phyloP scores from a whole-genome alignment of 2,797 vertebrate species.

The Neosilurus hyrtlii region DNA sequence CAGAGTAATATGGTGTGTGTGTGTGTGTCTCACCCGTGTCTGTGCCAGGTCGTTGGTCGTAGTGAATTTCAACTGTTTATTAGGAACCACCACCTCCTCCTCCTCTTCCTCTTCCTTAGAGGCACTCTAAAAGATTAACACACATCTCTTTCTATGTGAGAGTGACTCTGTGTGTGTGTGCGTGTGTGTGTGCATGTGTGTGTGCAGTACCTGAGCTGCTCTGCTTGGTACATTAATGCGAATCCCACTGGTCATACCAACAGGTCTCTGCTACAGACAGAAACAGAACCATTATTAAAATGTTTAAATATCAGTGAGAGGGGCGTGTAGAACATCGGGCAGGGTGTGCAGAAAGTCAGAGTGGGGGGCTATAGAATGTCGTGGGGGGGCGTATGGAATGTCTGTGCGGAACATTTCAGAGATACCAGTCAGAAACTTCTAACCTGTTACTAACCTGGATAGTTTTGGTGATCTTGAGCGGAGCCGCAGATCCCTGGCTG shows the following conservation, averaged over 20 bases:
- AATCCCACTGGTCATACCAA: conserved; percentile 67
- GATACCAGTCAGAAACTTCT: neutral
- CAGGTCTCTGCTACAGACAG: conserved; percentile 69
- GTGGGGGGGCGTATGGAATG: neutral
- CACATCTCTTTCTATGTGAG: neutral
- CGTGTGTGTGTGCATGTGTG: neutral
- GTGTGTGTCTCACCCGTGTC: conserved; percentile 64
- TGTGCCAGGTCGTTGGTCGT: conserved; percentile 73
- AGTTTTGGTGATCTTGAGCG: conserved; percentile 94
- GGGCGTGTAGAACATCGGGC: neutral
- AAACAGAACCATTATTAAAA: neutral
- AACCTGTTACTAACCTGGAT: conserved; percentile 86
- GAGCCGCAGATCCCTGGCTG: conserved; percentile 63
- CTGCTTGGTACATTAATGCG: conserved; percentile 58
- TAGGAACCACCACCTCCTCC: conserved; percentile 60
- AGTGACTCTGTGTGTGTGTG: neutral
- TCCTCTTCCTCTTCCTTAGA: conserved; percentile 72
- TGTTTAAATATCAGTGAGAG: neutral
- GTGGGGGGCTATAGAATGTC: too few species aligned
- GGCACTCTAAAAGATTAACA: conserved; percentile 55
- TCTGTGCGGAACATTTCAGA: neutral
- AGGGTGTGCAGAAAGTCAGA: neutral
- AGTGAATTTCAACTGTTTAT: conserved; percentile 88
- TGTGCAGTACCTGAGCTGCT: conserved; percentile 59
- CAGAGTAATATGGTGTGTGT: too few species aligned